A percentile compares a stretch with the other conserved stretches of the same genome.
Conservation (phyloP, 2,888 invertebrate genomes). For the Colletes collaris region DNA sequence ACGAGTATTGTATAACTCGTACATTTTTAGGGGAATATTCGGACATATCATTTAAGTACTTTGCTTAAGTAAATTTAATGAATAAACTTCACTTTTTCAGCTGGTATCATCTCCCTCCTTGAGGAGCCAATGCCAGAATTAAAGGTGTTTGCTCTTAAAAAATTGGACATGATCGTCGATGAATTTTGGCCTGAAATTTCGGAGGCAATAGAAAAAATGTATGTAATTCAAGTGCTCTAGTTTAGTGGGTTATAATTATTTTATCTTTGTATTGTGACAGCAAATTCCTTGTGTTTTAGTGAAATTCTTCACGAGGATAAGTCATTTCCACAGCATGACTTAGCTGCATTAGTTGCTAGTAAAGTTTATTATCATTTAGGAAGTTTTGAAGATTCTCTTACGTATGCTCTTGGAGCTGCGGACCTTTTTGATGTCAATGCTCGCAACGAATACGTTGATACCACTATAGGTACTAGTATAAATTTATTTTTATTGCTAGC, state of each 20-base stretch:
- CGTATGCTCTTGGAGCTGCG: constrained; percentile 98
- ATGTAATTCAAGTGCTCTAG: constrained; percentile 75
- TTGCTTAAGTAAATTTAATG: neutral
- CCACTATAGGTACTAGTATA: constrained; percentile 88
- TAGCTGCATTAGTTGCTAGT: constrained; percentile 98
- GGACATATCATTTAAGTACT: neutral
- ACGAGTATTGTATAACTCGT: neutral
- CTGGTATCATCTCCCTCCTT: constrained; percentile 97
- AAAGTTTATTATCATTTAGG: constrained; percentile 99
- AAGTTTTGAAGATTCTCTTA: constrained; percentile 97
- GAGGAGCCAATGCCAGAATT: constrained; percentile 97
- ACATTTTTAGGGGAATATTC: constrained; percentile 18
- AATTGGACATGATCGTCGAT: constrained; percentile 96
- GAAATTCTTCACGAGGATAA: constrained; percentile 98
- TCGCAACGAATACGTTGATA: constrained; percentile 97
- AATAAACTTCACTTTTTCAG: constrained; percentile 81
- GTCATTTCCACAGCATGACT: constrained; percentile 92
- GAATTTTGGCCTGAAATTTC: constrained; percentile 99
- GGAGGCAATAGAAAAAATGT: constrained; percentile 98
- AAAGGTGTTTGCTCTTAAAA: constrained; percentile 96
- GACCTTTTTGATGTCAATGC: constrained; percentile 97
- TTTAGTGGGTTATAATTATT: neutral
- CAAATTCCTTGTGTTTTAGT: constrained; percentile 81
- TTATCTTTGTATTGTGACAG: neutral
- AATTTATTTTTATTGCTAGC: neutral